These are phyloP conservation scores for Ephydatia muelleri DNA, from an alignment of 37 sponge, comb jelly and placozoan genomes.

Conservation along the genomic window DNA sequence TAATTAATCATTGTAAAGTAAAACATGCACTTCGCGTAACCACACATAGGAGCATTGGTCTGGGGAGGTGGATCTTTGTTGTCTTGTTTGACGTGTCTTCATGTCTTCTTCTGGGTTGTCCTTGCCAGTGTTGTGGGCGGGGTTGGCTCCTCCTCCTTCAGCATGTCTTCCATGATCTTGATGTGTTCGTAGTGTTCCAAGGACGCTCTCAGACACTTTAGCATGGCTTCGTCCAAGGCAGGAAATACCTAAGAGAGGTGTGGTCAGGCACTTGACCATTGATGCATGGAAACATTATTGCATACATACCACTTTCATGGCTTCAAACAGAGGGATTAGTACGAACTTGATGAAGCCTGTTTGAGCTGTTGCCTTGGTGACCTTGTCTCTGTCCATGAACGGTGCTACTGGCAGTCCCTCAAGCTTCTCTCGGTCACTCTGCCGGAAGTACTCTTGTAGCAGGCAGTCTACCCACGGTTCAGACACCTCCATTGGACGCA, in stretches of 20 bases:
- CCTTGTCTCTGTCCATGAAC: constrained; percentile 92
- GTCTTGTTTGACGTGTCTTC: neutral
- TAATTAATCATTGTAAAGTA: too few species aligned
- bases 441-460: constrained; percentile 85
- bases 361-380: constrained; percentile 82
- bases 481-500: constrained; percentile 75
- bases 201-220: constrained; percentile 54
- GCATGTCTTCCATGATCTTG: constrained; percentile 77
- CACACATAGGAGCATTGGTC: too few species aligned
- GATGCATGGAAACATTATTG: neutral
- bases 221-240: constrained; percentile 59
- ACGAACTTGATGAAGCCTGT: constrained; percentile 87
- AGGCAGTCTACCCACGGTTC: constrained; percentile 94
- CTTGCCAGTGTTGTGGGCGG: neutral
- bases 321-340: constrained; percentile 80
- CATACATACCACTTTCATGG: constrained; percentile 62
- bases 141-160: constrained; percentile 47
- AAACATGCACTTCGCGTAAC: too few species aligned
- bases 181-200: constrained; percentile 71
- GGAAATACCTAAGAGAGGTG: constrained; percentile 65
- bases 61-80: too few species aligned
- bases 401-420: constrained; percentile 87
- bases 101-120: neutral
- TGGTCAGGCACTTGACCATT: too few species aligned
- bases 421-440: constrained; percentile 85